These are phyloP conservation scores for Hippopotamyrus pictus DNA, from an alignment of 2,797 vertebrate genomes.

Conservation along the genomic window DNA sequence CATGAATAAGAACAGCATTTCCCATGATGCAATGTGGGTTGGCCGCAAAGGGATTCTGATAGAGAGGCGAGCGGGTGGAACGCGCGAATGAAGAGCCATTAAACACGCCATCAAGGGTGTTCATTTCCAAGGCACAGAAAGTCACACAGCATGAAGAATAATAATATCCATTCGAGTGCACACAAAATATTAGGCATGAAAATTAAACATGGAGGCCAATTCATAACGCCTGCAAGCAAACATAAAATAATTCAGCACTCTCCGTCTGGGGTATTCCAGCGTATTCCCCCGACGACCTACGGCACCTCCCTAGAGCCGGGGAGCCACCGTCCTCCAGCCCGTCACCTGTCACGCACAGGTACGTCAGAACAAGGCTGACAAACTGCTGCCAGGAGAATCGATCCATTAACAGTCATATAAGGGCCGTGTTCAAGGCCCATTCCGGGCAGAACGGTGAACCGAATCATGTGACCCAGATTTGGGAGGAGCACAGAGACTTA, in stretches of 20 bases:
- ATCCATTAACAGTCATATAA: background rate
- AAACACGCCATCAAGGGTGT: slow-evolving; percentile 44
- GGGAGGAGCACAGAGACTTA: background rate
- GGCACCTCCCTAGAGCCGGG: background rate
- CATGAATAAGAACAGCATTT: slow-evolving; percentile 33
- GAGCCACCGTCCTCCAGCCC: background rate
- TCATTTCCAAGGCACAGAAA: slow-evolving; percentile 50
- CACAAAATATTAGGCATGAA: slow-evolving; percentile 41
- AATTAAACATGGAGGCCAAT: slow-evolving; percentile 41
- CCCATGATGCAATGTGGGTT: slow-evolving; percentile 24
- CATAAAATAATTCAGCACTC: slow-evolving; percentile 29
- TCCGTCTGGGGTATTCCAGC: background rate
- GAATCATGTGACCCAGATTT: background rate
- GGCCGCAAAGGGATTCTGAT: slow-evolving; percentile 19
- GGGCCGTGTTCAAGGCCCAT: background rate
- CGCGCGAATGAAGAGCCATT: slow-evolving; percentile 28
- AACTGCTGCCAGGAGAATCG: background rate
- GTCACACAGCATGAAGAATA: slow-evolving; percentile 57
- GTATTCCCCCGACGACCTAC: background rate
- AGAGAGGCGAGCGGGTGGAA: background rate
- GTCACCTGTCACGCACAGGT: background rate
- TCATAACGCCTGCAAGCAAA: slow-evolving; percentile 29
- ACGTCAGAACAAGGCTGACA: background rate
- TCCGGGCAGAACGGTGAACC: background rate
- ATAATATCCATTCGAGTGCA: slow-evolving; percentile 41